Percentiles rank a stretch among this genome's conserved stretches.
These are phyloP conservation scores for Phenganax subtilis DNA, from an alignment of 92 coral and sea anemone species.

Conservation along the genomic window DNA sequence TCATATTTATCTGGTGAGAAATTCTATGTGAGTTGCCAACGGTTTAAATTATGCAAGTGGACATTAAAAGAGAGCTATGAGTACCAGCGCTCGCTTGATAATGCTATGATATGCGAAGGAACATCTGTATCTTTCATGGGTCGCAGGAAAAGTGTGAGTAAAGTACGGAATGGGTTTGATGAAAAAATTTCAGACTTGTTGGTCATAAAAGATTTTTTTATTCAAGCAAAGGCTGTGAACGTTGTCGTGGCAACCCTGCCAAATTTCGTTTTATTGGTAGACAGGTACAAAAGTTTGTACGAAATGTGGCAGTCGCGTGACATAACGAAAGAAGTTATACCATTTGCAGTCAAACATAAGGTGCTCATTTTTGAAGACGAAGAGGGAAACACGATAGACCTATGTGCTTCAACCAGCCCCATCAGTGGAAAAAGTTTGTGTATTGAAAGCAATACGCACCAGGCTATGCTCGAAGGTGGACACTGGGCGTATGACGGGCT, in stretches of 20 bases:
- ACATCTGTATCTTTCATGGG: constrained; percentile 59
- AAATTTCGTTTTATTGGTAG: constrained; percentile 34
- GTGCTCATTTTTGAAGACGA: constrained; percentile 46
- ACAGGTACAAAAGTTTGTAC: constrained; percentile 1
- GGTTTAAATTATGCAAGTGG: no score
- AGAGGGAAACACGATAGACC: constrained; percentile 27
- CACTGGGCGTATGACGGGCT: constrained; percentile 53
- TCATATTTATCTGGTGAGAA: no score
- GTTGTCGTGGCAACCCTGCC: constrained; percentile 52
- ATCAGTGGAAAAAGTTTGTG: neutral
- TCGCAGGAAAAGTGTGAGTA: constrained; percentile 21
- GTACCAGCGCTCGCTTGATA: no score
- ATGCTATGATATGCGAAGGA: no score
- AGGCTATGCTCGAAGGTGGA: constrained; percentile 37
- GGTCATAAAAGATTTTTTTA: constrained; percentile 51
- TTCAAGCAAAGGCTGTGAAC: constrained; percentile 46
- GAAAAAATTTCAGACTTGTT: no score
- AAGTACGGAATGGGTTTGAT: constrained; percentile 16
- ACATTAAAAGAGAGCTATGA: no score
- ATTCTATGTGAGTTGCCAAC: no score
- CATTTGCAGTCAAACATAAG: constrained; percentile 61
- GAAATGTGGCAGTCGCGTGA: constrained; percentile 13
- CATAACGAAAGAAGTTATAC: constrained; percentile 34
- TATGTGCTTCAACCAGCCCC: neutral
- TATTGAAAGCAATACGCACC: constrained; percentile 35